Evolutionary conservation across 2,888 invertebrate species (phyloP).

Genomic region (Meiosimyza decipiens): DNA sequence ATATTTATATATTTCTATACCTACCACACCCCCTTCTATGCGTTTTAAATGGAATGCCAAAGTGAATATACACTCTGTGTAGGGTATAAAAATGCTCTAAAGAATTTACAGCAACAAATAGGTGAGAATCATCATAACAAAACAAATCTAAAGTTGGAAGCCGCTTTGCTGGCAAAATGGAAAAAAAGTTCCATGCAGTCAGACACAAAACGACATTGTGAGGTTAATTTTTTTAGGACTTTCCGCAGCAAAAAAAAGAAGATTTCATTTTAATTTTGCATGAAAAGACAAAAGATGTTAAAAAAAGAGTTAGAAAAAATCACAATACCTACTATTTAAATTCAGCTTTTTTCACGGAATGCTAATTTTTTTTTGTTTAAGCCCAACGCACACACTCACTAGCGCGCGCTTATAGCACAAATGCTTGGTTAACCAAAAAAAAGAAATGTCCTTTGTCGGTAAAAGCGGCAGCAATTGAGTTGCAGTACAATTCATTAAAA

Average conservation of each 20-base stretch:
- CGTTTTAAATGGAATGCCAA: too few relatives aligned
- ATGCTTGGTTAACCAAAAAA: neutral
- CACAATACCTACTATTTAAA: constrained; percentile 37
- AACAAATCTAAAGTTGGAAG: constrained; percentile 19
- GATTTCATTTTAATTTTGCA: too few relatives aligned
- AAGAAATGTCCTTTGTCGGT: too few relatives aligned
- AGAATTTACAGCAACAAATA: neutral
- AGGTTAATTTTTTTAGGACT: neutral
- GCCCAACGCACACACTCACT: constrained; percentile 16
- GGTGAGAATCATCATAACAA: constrained; percentile 16
- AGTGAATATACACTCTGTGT: too few relatives aligned
- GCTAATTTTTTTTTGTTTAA: constrained; percentile 35
- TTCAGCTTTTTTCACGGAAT: constrained; percentile 34
- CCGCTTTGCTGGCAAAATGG: constrained; percentile 17
- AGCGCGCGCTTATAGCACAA: neutral
- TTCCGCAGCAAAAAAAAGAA: constrained; percentile 5
- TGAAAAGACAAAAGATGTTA: neutral
- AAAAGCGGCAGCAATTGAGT: too few relatives aligned
- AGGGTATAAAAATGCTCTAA: too few relatives aligned
- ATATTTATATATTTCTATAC: too few relatives aligned
- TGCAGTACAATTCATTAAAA: too few relatives aligned
- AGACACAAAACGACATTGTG: constrained; percentile 8
- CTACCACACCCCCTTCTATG: too few relatives aligned
- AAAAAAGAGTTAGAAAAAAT: constrained; percentile 18
- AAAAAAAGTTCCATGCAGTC: constrained; percentile 27